Conservation (phyloP, 2,888 invertebrate species). For the Perizoma affinitatum region DNA sequence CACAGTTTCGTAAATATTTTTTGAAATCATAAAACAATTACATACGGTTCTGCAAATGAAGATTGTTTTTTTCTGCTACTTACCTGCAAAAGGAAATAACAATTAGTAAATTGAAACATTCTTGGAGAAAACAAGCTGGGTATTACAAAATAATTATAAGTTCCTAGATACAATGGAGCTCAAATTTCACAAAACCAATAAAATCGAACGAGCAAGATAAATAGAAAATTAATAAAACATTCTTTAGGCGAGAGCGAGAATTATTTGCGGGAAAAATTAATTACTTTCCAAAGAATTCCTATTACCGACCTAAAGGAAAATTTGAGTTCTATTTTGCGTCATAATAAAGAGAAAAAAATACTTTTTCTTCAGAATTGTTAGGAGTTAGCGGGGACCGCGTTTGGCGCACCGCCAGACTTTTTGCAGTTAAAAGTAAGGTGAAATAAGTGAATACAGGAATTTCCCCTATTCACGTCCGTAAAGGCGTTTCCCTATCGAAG, state of each 20-base stretch:
- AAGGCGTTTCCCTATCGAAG: slow-evolving; percentile 21
- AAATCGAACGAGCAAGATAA: slow-evolving; percentile 44
- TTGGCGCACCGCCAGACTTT: slow-evolving; percentile 32
- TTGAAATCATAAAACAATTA: slow-evolving; percentile 31
- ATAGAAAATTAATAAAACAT: slow-evolving; percentile 60
- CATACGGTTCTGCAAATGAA: slow-evolving; percentile 42
- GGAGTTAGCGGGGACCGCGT: slow-evolving; percentile 21
- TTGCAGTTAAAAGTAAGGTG: slow-evolving; percentile 35
- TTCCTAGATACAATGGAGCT: slow-evolving; percentile 10
- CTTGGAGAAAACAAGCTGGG: neutral
- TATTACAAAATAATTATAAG: slow-evolving; percentile 2
- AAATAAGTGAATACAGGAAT: slow-evolving; percentile 34
- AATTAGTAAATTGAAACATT: slow-evolving; percentile 15
- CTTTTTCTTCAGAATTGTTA: slow-evolving; percentile 29
- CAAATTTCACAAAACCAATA: slow-evolving; percentile 31
- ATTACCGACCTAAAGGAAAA: slow-evolving; percentile 38
- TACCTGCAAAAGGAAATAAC: slow-evolving; percentile 62
- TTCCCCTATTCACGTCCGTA: slow-evolving; percentile 23
- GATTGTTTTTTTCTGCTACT: slow-evolving; percentile 49
- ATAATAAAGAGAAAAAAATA: slow-evolving; percentile 19
- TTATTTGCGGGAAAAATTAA: slow-evolving; percentile 65
- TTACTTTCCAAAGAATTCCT: slow-evolving; percentile 61
- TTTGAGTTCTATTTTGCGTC: slow-evolving; percentile 23
- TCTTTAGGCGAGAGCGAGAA: slow-evolving; percentile 45
- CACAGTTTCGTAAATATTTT: slow-evolving; percentile 31